Conservation (phyloP, 2,113 vertebrate genomes). For the Nothobranchius furzeri region DNA sequence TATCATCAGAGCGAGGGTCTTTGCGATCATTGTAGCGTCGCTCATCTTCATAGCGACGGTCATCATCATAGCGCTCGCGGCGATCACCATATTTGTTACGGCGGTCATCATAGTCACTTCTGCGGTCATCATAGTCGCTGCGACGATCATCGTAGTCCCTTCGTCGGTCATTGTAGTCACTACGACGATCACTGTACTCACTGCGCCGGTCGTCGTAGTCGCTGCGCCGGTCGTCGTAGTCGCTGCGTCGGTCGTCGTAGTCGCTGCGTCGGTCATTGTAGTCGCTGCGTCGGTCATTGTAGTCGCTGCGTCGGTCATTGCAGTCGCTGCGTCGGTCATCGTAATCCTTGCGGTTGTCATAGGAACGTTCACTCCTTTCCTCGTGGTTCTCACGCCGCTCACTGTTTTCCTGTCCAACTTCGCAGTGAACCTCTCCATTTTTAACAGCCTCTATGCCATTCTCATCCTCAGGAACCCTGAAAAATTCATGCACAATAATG, state of each 20-base stretch:
- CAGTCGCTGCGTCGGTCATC: slow-evolving; percentile 25
- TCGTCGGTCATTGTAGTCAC: slow-evolving; percentile 1
- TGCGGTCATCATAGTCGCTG: slow-evolving; percentile 1
- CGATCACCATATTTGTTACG: slow-evolving; percentile 6
- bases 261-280: slow-evolving; percentile 25
- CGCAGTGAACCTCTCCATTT: slow-evolving; percentile 3
- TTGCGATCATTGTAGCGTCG: slow-evolving; percentile 40
- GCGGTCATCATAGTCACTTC: slow-evolving; percentile 27
- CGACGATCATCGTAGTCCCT: slow-evolving; percentile 31
- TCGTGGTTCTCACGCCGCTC: slow-evolving; percentile 6
- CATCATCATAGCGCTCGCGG: slow-evolving; percentile 15
- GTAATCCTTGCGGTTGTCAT: slow-evolving; percentile 21
- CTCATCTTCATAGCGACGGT: slow-evolving; percentile 28
- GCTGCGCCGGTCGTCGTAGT: slow-evolving; percentile 20
- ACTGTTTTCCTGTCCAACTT: neutral
- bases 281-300: slow-evolving; percentile 32
- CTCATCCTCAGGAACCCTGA: slow-evolving; percentile 45
- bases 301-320: slow-evolving; percentile 21
- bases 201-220: slow-evolving; percentile 24
- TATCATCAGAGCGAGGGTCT: slow-evolving; percentile 18
- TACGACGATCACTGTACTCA: too few relatives aligned
- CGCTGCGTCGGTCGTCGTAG: slow-evolving; percentile 17
- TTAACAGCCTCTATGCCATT: slow-evolving; percentile 26
- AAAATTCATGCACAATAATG: slow-evolving; percentile 6
- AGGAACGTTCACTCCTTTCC: slow-evolving; percentile 15